These are phyloP conservation scores for Ceyx erithaca DNA, from an alignment of 2,797 vertebrate genomes.

Conservation along the genomic window DNA sequence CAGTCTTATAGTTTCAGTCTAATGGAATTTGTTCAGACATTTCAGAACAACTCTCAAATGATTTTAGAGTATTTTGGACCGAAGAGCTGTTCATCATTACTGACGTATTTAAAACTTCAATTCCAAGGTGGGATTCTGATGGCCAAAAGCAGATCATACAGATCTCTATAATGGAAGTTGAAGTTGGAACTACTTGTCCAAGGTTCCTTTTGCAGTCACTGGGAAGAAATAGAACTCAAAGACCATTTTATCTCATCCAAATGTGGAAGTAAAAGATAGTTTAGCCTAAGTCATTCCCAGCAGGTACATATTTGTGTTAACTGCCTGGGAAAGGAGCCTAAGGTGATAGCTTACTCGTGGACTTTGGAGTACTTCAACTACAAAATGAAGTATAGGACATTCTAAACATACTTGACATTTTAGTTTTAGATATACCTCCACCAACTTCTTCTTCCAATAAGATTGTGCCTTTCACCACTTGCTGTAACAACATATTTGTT, in stretches of 20 bases:
- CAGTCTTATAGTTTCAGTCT: not conserved
- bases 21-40: not conserved
- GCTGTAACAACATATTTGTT: not conserved
- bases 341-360: not conserved
- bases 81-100: not conserved
- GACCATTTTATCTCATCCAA: not conserved
- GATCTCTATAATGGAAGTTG: rapidly evolving
- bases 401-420: not conserved
- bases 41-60: not conserved
- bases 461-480: not conserved
- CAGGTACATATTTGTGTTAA: not conserved
- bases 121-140: not conserved
- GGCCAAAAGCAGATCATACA: not conserved
- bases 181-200: not conserved
- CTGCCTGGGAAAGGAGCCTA: not conserved
- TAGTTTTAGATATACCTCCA: not conserved
- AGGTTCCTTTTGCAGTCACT: not conserved
- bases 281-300: not conserved
- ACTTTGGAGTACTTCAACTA: not conserved
- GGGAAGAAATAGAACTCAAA: not conserved
- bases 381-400: not conserved
- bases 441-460: not conserved
- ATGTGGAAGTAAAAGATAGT: not conserved
- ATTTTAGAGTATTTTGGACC: not conserved
- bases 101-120: not conserved